phyloP scores from a whole-genome alignment of 2,113 vertebrate genomes.

The Plotosus lineatus region DNA sequence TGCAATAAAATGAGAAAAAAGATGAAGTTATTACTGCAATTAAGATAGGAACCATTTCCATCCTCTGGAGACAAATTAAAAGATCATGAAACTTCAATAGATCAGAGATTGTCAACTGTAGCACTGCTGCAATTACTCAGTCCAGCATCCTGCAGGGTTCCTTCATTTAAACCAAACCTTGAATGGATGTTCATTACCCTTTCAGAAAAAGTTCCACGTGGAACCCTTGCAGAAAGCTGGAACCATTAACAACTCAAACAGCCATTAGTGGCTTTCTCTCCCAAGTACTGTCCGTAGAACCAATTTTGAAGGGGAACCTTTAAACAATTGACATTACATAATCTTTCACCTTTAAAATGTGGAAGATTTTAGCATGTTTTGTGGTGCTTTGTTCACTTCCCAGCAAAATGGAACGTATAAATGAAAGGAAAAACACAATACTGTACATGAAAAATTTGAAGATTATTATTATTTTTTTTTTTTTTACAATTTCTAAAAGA shows the following conservation, averaged over 20 bases:
- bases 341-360: neutral
- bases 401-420: neutral
- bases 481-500: neutral
- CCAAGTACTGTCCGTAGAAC: neutral
- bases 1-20: too few relatives aligned
- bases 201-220: neutral
- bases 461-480: neutral
- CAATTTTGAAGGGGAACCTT: neutral
- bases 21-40: neutral
- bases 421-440: neutral
- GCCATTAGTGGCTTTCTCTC: neutral
- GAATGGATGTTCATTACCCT: neutral
- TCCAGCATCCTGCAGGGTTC: neutral
- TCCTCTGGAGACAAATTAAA: neutral
- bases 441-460: neutral
- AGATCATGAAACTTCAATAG: too few relatives aligned
- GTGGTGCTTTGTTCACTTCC: neutral
- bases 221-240: neutral
- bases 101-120: too few relatives aligned
- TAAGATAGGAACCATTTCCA: neutral
- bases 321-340: neutral
- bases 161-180: too few relatives aligned
- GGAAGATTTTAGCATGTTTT: neutral
- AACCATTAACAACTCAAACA: too few relatives aligned
- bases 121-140: neutral